Evolutionary conservation across 2,888 invertebrate genomes (phyloP).

Genomic region (Eristalis tenax): DNA sequence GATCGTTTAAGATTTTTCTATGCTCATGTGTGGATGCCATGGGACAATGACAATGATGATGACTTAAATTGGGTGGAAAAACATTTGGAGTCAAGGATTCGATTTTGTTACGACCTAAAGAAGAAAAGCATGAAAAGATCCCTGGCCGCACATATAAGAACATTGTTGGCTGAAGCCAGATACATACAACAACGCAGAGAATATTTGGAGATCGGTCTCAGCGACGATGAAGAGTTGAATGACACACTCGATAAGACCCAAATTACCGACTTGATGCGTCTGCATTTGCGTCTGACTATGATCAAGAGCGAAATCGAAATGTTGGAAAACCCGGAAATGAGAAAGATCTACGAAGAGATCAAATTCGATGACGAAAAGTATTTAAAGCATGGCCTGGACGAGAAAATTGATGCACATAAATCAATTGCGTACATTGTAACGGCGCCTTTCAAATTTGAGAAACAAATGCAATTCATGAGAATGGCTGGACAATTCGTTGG

Average conservation of each 20-base stretch:
- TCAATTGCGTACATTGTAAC: conserved; percentile 81
- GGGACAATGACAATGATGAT: conserved; percentile 84
- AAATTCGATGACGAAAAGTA: conserved; percentile 74
- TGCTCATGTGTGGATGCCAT: conserved; percentile 84
- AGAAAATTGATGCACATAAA: conserved; percentile 32
- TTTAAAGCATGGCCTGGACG: conserved; percentile 30
- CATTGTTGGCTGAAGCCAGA: conserved; percentile 83
- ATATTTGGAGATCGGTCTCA: conserved; percentile 80
- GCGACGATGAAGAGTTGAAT: conserved; percentile 79
- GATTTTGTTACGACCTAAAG: conserved; percentile 84
- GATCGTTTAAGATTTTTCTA: conserved; percentile 85
- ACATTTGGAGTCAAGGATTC: conserved; percentile 83
- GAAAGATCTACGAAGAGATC: conserved; percentile 81
- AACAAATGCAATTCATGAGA: conserved; percentile 81
- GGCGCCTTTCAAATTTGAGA: conserved; percentile 80
- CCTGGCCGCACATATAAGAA: conserved; percentile 82
- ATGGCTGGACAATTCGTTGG: conserved; percentile 80
- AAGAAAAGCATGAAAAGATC: conserved; percentile 82
- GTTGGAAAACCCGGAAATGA: conserved; percentile 84
- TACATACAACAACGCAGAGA: conserved; percentile 82
- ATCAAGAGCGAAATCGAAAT: conserved; percentile 84
- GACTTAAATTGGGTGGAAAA: conserved; percentile 83
- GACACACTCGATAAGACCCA: conserved; percentile 77
- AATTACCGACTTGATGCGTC: conserved; percentile 82
- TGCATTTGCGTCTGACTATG: conserved; percentile 83